Base-by-base conservation (phyloP, 2,888 invertebrate genomes). In the Andrena trimmerana region DNA sequence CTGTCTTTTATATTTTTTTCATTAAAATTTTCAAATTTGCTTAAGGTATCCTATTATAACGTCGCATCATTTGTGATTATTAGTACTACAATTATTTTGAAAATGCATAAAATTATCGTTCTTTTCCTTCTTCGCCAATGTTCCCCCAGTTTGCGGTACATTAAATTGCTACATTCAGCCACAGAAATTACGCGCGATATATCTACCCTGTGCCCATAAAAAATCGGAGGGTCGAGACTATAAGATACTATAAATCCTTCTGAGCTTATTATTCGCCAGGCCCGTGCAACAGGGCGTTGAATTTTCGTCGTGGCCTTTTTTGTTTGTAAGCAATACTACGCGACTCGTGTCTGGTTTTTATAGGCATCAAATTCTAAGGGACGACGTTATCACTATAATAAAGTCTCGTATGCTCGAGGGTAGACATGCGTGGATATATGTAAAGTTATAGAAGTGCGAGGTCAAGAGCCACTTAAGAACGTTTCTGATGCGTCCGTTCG, bases 381-480 rank as follows among this genome's bases (percentile, higher is more conserved):
- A 66, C 72, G 75, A 83, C 72, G 78, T 72, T 84, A 78, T 78
- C 80, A 80, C 75, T 52, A 42, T 16, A 66, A 81, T 71, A 78
- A 82, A 76, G 76, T 33, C 77, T 78, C 60, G 54, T 63, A 54
- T 57, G 54, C 33, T 33, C 69, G 82, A 62, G 74, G 78, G 66
- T 78, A 78, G 60, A 77, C 72, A 42, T 48, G 75, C 65, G 27
- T 75, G 48, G 71, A 62, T 54, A 59, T 67, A 69, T 73, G 74
- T 84, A 80, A 80, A 81, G 74, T 78, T 77, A 70, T 75, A 71
- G 78, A 86, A 83, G 83, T 74, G 86, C 82, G 83, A 88, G 89
- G 89, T 88, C 88, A 87, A 88, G 87, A 88, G 85, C 81, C 89
- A 88, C 86, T 88, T 88, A 84, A 76, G 83, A 87, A 71, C 81